These are phyloP conservation scores for Todiramphus saurophagus DNA, from an alignment of 2,113 vertebrate species.

Conservation along the genomic window DNA sequence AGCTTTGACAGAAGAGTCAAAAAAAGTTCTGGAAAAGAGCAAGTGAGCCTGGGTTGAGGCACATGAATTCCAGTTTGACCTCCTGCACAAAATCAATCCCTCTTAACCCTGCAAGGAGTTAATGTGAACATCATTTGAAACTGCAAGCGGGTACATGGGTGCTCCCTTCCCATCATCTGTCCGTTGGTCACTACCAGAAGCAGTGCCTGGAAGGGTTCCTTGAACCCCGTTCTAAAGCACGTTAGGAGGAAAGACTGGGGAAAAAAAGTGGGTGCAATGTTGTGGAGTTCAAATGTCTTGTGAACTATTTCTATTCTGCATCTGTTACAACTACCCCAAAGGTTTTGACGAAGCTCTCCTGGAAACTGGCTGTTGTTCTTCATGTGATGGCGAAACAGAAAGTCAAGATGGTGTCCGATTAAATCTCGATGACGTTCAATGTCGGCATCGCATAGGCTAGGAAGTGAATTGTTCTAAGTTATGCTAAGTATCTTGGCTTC, in stretches of 20 bases:
- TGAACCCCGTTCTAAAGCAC: fast-evolving
- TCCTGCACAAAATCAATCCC: background rate
- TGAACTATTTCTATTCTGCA: background rate
- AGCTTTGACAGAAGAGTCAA: background rate
- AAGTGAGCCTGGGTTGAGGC: background rate
- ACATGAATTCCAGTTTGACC: background rate
- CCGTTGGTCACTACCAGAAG: background rate
- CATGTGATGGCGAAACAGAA: background rate
- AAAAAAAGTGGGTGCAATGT: background rate
- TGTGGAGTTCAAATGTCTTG: background rate
- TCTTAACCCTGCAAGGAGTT: background rate
- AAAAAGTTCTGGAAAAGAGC: background rate
- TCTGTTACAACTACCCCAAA: background rate
- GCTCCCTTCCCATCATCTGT: background rate
- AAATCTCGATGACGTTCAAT: background rate
- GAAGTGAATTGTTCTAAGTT: background rate
- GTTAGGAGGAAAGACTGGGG: background rate
- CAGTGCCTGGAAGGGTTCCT: background rate
- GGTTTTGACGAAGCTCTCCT: background rate
- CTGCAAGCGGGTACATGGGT: background rate
- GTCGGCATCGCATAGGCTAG: background rate
- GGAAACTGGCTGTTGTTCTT: background rate
- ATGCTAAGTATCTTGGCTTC: background rate
- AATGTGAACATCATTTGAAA: background rate
- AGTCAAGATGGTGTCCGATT: background rate